Conservation (phyloP, 2,888 invertebrate genomes). For the Drosophila phalerata region DNA sequence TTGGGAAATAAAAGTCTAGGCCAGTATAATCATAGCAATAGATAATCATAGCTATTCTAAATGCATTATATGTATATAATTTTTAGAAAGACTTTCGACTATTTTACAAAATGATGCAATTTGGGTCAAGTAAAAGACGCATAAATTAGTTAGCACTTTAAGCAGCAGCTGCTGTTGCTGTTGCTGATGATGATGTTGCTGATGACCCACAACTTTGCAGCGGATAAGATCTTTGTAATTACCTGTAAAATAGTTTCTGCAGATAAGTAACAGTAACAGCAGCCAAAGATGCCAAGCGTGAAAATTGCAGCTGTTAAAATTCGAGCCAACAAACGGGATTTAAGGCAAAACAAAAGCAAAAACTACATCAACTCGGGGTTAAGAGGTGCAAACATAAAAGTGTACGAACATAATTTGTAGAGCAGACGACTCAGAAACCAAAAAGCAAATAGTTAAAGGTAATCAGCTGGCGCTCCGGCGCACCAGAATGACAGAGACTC, state of each 20-base stretch:
- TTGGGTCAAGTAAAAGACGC: slow-evolving; percentile 22
- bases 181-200: slow-evolving; percentile 27
- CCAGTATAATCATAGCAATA: neutral
- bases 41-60: too few relatives aligned
- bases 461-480: slow-evolving; percentile 62
- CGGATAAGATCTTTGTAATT: slow-evolving; percentile 68
- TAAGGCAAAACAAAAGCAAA: slow-evolving; percentile 13
- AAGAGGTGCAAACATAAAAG: slow-evolving; percentile 48
- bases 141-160: slow-evolving; percentile 26
- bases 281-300: slow-evolving; percentile 51
- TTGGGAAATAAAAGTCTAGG: neutral
- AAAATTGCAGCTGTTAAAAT: slow-evolving; percentile 68
- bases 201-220: slow-evolving; percentile 50
- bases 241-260: slow-evolving; percentile 44
- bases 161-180: slow-evolving; percentile 26
- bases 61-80: neutral
- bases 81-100: slow-evolving; percentile 6
- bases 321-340: slow-evolving; percentile 48
- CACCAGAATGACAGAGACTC: slow-evolving; percentile 26
- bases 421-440: slow-evolving; percentile 28
- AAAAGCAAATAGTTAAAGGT: slow-evolving; percentile 66
- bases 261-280: slow-evolving; percentile 37
- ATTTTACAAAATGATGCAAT: slow-evolving; percentile 16
- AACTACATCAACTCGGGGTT: slow-evolving; percentile 12
- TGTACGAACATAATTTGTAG: slow-evolving; percentile 32